Percentiles rank a stretch among this genome's conserved stretches.
phyloP scores from a whole-genome alignment of 2,113 vertebrate species.

The Megaleporinus macrocephalus region DNA sequence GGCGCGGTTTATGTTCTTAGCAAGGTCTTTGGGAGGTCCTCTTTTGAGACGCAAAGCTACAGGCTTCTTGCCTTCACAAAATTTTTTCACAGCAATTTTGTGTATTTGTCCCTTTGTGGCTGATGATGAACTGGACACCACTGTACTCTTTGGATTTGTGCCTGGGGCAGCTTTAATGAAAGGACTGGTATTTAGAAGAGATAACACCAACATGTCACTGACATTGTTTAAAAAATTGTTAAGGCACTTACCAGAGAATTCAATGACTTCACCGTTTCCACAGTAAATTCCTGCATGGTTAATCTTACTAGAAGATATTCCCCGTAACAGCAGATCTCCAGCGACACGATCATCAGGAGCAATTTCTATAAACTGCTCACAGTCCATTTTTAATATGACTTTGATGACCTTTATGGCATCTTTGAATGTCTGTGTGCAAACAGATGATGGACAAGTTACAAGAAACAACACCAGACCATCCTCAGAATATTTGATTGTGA shows the following conservation, averaged over 20 bases:
- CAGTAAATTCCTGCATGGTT: neutral
- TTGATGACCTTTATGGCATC: neutral
- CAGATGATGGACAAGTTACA: neutral
- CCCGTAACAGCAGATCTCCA: neutral
- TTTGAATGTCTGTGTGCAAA: neutral
- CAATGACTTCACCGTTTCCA: neutral
- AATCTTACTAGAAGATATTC: neutral
- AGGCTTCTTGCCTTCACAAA: neutral
- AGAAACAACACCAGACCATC: neutral
- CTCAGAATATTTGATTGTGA: too few relatives aligned
- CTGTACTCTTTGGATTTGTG: too few relatives aligned
- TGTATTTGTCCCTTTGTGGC: neutral
- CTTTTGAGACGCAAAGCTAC: neutral
- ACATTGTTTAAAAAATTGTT: neutral
- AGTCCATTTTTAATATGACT: neutral
- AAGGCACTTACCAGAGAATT: neutral
- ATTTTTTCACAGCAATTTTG: neutral
- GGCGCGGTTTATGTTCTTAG: neutral
- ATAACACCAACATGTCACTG: neutral
- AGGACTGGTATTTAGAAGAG: neutral
- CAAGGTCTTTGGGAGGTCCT: neutral
- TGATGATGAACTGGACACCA: neutral
- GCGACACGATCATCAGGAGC: neutral
- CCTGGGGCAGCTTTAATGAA: neutral
- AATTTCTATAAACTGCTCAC: neutral